A percentile compares a stretch with the other conserved stretches of the same genome.
Conservation (phyloP, 2,113 vertebrate genomes). For the Ondatra zibethicus region DNA sequence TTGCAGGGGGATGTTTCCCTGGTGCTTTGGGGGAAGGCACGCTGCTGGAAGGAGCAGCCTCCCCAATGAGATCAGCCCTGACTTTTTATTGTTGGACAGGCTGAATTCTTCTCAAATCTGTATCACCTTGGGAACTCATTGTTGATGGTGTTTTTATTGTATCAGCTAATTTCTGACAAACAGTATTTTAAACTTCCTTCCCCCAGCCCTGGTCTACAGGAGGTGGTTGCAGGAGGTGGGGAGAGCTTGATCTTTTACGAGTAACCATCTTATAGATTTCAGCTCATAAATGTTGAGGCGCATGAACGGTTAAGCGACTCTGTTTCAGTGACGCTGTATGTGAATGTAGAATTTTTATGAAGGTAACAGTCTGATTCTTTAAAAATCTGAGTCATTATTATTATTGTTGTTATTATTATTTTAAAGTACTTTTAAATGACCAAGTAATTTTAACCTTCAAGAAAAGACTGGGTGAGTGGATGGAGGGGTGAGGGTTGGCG, state of each 20-base stretch:
- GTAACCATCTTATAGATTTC: constrained; percentile 77
- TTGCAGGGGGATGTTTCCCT: constrained; percentile 58
- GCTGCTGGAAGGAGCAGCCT: background rate
- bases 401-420: background rate
- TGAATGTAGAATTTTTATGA: constrained; percentile 77
- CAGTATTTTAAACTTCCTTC: constrained; percentile 78
- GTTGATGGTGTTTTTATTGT: background rate
- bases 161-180: constrained; percentile 79
- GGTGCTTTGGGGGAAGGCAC: background rate
- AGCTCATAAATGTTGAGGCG: constrained; percentile 70
- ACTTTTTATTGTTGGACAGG: constrained; percentile 57
- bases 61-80: background rate
- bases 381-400: constrained; percentile 48
- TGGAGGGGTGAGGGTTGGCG: background rate
- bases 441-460: constrained; percentile 77
- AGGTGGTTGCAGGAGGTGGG: background rate
- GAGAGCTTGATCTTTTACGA: constrained; percentile 81
- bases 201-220: background rate
- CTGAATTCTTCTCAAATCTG: constrained; percentile 68
- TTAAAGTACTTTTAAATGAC: constrained; percentile 73
- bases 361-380: constrained; percentile 68
- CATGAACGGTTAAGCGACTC: constrained; percentile 59
- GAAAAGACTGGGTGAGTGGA: constrained; percentile 28
- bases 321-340: constrained; percentile 58
- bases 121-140: constrained; percentile 33